Base-by-base conservation (phyloP, 2,797 vertebrate species). In the Chaetophractus vellerosus region DNA sequence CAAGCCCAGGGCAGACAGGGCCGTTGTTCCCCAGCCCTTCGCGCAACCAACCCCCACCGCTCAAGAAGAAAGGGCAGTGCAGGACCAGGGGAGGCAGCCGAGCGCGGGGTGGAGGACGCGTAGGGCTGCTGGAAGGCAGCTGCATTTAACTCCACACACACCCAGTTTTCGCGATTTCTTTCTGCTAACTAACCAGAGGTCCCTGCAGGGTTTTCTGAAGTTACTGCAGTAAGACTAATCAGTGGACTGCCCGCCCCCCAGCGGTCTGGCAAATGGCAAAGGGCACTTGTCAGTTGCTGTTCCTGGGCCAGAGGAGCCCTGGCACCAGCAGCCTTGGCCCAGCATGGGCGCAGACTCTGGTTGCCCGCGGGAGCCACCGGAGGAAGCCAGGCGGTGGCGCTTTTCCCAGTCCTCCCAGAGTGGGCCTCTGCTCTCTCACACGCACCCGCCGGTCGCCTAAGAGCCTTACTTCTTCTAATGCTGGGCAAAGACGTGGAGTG, bases 11-110 rank as follows among this genome's bases (percentile, higher is more conserved):
- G 95, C 96, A 97, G 84, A 96, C 97, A 98, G 98, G 98, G 98
- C 98, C 96, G 98, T 98, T 97, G 96, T 95, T 98, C 98, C 98
- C 98, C 98, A 98, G 98, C 97, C 45, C 55, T 76, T 33, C 8
- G 55, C 48, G 2, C 24, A 3, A 66, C 26, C 50, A 15, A 23
- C 38, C 10, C 31, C 6, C 15, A 68, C 64, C 28, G 3, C 33
- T 85, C 5, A 78, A 6, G 74, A 55, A 14, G 19, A 36, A 18
- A 69, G 23, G 14, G 31, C 74, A 19, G 48, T 63, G 57, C 50
- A 16, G 0, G 33, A 45, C 18, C 38, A 0, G 18, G 59, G 18
- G 23, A 45, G 23, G 89, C 18, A 0, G 33, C 55, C 2, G 1
- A 38, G 86, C 24, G 28, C 11, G 2, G 48, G 50, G 9, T 38